phyloP scores from a whole-genome alignment of 2,113 vertebrate genomes.

The Mobula hypostoma region DNA sequence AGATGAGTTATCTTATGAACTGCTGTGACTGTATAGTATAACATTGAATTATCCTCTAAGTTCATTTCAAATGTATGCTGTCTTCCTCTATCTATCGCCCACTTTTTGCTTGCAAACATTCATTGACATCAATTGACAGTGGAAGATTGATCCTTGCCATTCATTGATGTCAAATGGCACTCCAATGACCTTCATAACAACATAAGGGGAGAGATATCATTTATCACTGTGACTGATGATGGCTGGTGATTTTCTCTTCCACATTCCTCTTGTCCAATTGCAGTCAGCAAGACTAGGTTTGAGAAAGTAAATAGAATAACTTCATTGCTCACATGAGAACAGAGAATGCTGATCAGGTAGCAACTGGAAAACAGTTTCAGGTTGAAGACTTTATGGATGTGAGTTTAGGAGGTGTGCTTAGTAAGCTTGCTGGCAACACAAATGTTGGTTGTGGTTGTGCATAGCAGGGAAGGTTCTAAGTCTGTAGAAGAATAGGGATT shows the following conservation, averaged over 20 bases:
- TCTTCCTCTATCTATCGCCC: neutral
- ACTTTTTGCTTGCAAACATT: neutral
- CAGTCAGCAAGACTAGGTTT: no score
- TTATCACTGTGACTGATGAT: neutral
- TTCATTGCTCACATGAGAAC: no score
- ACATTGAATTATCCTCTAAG: conserved; percentile 9
- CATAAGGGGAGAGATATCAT: neutral
- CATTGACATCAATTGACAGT: neutral
- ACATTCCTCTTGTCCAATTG: neutral
- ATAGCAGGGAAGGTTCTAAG: no score
- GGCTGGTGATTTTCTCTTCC: neutral
- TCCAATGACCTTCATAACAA: neutral
- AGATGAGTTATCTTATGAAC: neutral
- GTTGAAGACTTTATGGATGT: no score
- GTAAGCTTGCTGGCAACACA: no score
- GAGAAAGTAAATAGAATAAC: no score
- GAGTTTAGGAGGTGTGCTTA: no score
- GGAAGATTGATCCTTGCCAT: conserved; percentile 19
- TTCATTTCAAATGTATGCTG: neutral
- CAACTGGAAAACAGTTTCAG: no score
- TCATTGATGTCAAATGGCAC: neutral
- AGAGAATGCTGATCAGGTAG: no score
- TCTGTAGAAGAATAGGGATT: no score
- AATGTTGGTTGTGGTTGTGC: no score
- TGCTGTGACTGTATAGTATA: neutral